Conservation (phyloP, 2,113 vertebrate genomes). For the Cettia cetti region DNA sequence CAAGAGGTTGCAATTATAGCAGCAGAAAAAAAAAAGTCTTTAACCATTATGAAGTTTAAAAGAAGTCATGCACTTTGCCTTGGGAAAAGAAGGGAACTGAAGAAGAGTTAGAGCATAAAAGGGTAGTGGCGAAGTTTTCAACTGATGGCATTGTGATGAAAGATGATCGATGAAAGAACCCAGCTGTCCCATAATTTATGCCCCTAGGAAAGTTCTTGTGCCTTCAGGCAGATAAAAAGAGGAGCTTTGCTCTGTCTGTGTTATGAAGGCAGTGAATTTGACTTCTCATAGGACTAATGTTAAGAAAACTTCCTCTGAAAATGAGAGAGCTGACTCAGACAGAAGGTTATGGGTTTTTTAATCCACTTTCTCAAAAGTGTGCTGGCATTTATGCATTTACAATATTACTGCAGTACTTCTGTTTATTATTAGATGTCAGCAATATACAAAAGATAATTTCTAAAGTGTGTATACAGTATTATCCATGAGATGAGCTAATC, state of each 20-base stretch:
- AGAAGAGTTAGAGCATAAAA: not conserved
- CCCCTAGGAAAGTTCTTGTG: slow-evolving; percentile 20
- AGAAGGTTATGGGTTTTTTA: not conserved
- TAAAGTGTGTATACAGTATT: not conserved
- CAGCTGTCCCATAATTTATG: not conserved
- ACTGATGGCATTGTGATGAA: not conserved
- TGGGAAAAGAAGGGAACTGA: not conserved
- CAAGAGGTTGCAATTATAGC: not conserved
- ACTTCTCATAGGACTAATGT: not conserved
- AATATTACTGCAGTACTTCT: not conserved
- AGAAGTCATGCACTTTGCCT: not conserved
- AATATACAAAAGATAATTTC: not conserved
- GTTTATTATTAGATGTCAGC: not conserved
- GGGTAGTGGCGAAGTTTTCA: not conserved
- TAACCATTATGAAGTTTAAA: not conserved
- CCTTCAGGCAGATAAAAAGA: slow-evolving; percentile 30
- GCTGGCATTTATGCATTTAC: not conserved
- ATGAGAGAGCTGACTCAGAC: not conserved
- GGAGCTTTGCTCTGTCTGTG: not conserved
- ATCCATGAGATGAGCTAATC: not conserved
- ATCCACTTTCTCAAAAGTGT: not conserved
- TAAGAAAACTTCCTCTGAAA: not conserved
- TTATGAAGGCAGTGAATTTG: slow-evolving; percentile 3
- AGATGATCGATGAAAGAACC: not conserved
- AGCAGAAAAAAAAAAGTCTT: not conserved